Conservation (phyloP, 1,140 invertebrate genomes). For the Adoxophyes honmai region DNA sequence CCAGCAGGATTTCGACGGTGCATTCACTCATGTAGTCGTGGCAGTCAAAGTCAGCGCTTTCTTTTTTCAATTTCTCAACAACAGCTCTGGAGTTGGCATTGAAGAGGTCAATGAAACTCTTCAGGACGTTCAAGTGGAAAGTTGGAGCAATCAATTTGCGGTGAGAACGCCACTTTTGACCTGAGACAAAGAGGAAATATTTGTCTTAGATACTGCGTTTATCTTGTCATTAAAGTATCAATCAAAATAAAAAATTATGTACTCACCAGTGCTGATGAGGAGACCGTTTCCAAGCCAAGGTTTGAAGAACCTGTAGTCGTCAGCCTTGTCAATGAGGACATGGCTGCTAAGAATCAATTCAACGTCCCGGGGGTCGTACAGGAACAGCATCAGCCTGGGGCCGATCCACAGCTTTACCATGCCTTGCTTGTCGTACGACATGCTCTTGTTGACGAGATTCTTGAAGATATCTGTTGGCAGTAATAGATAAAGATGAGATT, state of each 20-base stretch:
- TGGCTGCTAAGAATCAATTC: constrained; percentile 86
- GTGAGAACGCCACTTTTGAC: constrained; percentile 88
- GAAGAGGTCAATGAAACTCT: constrained; percentile 89
- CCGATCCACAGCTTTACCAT: constrained; percentile 85
- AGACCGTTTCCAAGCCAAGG: constrained; percentile 87
- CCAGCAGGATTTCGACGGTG: constrained; percentile 88
- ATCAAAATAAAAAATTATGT: not conserved
- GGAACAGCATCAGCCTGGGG: constrained; percentile 83
- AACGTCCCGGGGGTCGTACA: constrained; percentile 85
- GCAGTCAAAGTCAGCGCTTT: constrained; percentile 83
- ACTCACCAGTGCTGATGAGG: constrained; percentile 85
- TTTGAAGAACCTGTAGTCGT: constrained; percentile 85
- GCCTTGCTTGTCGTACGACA: constrained; percentile 74
- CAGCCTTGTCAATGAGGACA: constrained; percentile 85
- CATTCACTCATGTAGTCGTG: constrained; percentile 92
- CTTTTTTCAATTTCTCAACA: constrained; percentile 81
- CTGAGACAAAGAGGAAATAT: constrained; percentile 53
- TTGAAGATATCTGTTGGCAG: constrained; percentile 85
- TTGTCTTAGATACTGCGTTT: no score
- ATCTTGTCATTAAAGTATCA: no score
- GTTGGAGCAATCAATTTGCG: constrained; percentile 90
- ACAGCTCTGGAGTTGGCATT: constrained; percentile 86
- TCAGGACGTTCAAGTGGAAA: constrained; percentile 90
- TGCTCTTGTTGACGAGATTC: constrained; percentile 78
- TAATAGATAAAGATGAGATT: no score